phyloP scores from a whole-genome alignment of 2,888 invertebrate species.

The Sicus ferrugineus region DNA sequence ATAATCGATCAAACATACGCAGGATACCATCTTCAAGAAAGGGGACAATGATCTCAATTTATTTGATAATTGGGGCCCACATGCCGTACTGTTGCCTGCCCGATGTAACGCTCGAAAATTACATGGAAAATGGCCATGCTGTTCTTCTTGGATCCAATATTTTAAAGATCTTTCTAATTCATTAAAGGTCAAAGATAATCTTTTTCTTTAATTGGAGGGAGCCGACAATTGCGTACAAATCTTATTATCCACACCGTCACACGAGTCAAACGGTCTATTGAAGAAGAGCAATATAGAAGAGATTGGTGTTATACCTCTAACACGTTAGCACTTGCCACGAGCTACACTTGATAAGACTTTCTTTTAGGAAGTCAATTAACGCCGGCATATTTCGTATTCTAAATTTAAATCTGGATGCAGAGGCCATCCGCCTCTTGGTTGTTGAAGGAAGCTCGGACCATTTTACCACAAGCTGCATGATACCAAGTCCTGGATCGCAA shows the following conservation, averaged over 20 bases:
- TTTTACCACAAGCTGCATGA: constrained; percentile 8
- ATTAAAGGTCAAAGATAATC: not conserved
- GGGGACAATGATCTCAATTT: constrained; percentile 10
- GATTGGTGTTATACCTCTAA: not conserved
- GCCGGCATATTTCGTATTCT: not conserved
- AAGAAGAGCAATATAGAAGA: constrained; percentile 27
- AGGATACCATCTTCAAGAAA: constrained; percentile 9
- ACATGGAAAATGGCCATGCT: constrained; percentile 1
- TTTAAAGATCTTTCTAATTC: not conserved
- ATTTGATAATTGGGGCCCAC: not conserved
- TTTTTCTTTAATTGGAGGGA: not conserved
- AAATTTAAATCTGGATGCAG: not conserved
- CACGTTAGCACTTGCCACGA: constrained; percentile 22
- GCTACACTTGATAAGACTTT: constrained; percentile 19
- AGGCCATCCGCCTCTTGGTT: not conserved
- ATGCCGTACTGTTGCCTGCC: not conserved
- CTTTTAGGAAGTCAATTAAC: not conserved
- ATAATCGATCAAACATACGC: constrained; percentile 11
- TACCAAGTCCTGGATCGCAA: not conserved
- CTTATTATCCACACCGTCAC: constrained; percentile 25
- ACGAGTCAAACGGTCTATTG: constrained; percentile 9
- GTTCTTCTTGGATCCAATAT: constrained; percentile 11
- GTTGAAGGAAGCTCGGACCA: constrained; percentile 16
- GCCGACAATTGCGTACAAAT: not conserved
- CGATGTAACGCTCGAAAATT: not conserved